Conservation (phyloP, 23 tunicate genomes). For the Ciona savignyi region DNA sequence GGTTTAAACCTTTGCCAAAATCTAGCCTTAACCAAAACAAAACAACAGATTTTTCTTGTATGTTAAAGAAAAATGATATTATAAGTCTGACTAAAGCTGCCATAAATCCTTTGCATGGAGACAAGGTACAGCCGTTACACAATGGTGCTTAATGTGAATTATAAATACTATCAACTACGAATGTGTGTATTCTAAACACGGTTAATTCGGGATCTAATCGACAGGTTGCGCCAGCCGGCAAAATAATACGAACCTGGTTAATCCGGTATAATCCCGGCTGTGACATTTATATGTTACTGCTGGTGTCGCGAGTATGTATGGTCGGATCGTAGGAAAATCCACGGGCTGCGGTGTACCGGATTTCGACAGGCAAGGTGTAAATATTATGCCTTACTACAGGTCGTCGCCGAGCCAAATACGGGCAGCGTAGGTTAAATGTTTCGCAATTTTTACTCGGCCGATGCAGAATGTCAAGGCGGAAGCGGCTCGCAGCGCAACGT, state of each 20-base stretch:
- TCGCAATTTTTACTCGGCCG: background rate
- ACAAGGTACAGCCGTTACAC: background rate
- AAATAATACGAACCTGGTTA: background rate
- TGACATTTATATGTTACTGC: background rate
- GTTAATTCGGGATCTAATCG: background rate
- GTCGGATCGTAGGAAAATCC: background rate
- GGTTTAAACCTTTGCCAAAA: too few species aligned
- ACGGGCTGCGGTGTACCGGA: background rate
- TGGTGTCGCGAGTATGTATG: background rate
- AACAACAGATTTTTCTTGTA: too few species aligned
- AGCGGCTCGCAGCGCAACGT: too few species aligned
- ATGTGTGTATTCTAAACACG: background rate
- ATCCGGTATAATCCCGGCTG: background rate
- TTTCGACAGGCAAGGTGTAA: background rate
- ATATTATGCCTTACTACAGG: background rate
- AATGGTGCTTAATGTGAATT: background rate
- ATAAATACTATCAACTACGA: too few species aligned
- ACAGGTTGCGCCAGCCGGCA: background rate
- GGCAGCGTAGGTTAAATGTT: background rate
- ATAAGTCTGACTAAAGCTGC: too few species aligned
- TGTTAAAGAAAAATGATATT: too few species aligned
- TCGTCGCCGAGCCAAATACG: background rate
- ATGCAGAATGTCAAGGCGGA: background rate
- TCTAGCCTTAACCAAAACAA: too few species aligned
- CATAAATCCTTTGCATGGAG: too few species aligned